A percentile compares a stretch with the other conserved stretches of the same genome.
Conservation (phyloP, 2,797 vertebrate genomes). For the Limosa lapponica region DNA sequence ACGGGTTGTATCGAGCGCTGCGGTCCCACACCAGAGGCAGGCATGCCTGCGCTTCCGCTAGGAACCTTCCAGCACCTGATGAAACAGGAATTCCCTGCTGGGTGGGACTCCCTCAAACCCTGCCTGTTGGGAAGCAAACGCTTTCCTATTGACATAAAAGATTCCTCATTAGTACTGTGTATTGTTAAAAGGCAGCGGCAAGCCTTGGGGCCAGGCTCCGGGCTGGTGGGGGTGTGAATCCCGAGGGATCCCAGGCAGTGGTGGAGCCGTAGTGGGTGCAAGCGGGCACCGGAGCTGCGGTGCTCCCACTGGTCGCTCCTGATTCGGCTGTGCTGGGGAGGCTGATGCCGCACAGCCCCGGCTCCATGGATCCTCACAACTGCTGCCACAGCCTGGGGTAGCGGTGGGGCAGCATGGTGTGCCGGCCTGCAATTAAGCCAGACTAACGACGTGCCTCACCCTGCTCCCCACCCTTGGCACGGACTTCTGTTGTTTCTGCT, state of each 20-base stretch:
- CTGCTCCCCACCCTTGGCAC: neutral
- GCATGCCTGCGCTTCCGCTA: neutral
- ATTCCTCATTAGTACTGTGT: neutral
- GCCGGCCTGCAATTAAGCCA: neutral
- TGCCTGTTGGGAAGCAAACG: fast-evolving
- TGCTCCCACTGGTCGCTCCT: fast-evolving
- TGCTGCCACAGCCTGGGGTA: neutral
- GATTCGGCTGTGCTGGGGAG: fast-evolving
- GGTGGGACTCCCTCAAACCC: neutral
- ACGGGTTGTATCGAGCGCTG: neutral
- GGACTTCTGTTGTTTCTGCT: fast-evolving
- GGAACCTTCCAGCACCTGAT: neutral
- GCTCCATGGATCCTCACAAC: neutral
- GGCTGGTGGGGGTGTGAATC: fast-evolving
- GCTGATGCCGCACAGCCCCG: fast-evolving
- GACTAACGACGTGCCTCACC: neutral
- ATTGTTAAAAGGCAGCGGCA: neutral
- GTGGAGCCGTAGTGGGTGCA: fast-evolving
- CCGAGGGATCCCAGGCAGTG: fast-evolving
- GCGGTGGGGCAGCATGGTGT: fast-evolving
- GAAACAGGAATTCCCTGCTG: neutral
- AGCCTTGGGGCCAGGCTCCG: too few relatives aligned
- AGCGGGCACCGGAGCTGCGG: fast-evolving
- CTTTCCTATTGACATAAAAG: neutral
- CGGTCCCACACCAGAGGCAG: neutral